phyloP scores from a whole-genome alignment of 2,888 invertebrate genomes.

The Hipparchia semele region DNA sequence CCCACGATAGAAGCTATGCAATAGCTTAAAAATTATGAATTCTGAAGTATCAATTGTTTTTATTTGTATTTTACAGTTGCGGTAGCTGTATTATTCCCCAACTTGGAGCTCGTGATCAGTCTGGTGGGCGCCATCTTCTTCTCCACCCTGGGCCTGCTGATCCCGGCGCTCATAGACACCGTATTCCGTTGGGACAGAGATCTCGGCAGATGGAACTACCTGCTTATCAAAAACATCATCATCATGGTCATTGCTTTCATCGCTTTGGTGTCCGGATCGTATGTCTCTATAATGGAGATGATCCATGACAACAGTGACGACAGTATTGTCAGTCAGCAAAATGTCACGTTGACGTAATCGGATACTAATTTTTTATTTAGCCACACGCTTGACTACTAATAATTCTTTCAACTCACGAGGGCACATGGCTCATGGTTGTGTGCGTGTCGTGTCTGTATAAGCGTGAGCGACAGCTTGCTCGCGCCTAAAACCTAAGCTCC shows the following conservation, averaged over 20 bases:
- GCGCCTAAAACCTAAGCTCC: no score
- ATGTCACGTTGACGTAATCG: constrained; percentile 27
- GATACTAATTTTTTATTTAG: no score
- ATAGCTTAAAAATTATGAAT: no score
- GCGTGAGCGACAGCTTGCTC: no score
- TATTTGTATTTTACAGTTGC: constrained; percentile 77
- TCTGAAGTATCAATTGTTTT: not conserved
- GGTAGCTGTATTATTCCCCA: constrained; percentile 90
- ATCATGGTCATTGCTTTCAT: constrained; percentile 61
- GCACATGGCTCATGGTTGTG: no score
- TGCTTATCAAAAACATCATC: constrained; percentile 85
- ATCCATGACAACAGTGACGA: constrained; percentile 57
- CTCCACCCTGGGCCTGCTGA: constrained; percentile 88
- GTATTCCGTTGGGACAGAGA: constrained; percentile 87
- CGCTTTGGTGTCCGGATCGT: constrained; percentile 68
- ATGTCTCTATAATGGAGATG: constrained; percentile 66
- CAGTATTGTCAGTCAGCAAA: constrained; percentile 9
- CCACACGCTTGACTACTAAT: no score
- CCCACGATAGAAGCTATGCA: no score
- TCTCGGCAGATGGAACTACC: constrained; percentile 85
- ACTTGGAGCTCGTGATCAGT: constrained; percentile 93
- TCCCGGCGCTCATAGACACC: constrained; percentile 89
- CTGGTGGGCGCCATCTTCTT: constrained; percentile 92
- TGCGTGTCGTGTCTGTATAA: no score
- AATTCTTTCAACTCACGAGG: no score